Conservation (phyloP, 1,140 invertebrate species). For the Pectinophora gossypiella region DNA sequence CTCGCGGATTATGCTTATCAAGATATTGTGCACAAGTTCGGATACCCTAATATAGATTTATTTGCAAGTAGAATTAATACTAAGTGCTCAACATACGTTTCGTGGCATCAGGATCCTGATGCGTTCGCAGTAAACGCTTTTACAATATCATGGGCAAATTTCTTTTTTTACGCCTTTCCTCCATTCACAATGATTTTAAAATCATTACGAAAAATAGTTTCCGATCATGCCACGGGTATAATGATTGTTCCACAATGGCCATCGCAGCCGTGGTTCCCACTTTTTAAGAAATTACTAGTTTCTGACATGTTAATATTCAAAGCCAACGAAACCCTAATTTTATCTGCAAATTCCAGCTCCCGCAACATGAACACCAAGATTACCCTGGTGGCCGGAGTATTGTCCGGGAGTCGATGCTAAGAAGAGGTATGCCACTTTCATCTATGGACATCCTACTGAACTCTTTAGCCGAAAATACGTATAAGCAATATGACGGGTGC, state of each 20-base stretch:
- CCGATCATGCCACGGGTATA: conserved; percentile 14
- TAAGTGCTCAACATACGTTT: background rate
- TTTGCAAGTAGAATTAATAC: background rate
- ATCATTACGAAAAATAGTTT: conserved; percentile 12
- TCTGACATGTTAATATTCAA: conserved; percentile 2
- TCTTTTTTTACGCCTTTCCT: background rate
- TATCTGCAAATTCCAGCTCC: conserved; percentile 12
- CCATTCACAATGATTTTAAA: conserved; percentile 10
- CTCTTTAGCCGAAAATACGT: background rate
- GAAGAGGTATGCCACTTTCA: background rate
- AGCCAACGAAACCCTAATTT: background rate
- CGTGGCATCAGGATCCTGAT: background rate
- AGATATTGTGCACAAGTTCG: background rate
- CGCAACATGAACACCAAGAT: conserved; percentile 7
- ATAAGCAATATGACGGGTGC: conserved; percentile 2
- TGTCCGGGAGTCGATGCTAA: too few relatives aligned
- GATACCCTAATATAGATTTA: background rate
- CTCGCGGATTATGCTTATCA: background rate
- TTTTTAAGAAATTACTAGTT: conserved; percentile 3
- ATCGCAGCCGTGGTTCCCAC: background rate
- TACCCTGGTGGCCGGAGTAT: too few relatives aligned
- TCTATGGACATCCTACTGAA: background rate
- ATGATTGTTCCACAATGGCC: conserved; percentile 20
- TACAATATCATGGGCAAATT: background rate
- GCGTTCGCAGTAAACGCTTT: background rate